phyloP scores from a whole-genome alignment of 2,797 vertebrate genomes.

The Eidolon dupreanum region DNA sequence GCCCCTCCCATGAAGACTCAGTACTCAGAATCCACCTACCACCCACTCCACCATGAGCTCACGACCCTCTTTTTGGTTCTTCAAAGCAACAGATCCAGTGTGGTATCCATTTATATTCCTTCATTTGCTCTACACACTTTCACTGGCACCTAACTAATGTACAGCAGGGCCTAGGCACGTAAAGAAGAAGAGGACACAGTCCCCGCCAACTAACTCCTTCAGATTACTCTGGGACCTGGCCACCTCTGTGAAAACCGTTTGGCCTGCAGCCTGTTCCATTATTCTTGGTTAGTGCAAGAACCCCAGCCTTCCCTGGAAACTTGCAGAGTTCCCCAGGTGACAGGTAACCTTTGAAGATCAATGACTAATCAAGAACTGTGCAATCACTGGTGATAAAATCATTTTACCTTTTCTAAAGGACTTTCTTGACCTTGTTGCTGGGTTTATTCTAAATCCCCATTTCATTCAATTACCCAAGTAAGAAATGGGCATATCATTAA shows the following conservation, averaged over 20 bases:
- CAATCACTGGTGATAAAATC: neutral
- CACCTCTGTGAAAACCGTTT: neutral
- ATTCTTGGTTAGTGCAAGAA: neutral
- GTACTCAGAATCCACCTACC: neutral
- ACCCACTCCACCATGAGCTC: neutral
- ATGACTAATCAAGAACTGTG: neutral
- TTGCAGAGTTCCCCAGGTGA: neutral
- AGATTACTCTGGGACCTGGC: rapidly evolving
- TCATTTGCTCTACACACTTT: neutral
- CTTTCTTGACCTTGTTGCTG: neutral
- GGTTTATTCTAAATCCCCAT: neutral
- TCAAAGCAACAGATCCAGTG: neutral
- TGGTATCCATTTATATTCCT: neutral
- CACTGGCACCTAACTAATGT: rapidly evolving
- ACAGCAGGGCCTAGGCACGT: neutral
- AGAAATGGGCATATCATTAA: slow-evolving; percentile 41
- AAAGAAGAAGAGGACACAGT: neutral
- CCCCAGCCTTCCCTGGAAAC: neutral
- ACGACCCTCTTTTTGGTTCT: neutral
- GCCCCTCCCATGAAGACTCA: neutral
- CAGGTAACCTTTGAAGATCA: neutral
- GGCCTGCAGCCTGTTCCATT: neutral
- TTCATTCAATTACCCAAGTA: neutral
- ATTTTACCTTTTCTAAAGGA: neutral
- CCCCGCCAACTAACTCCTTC: neutral